phyloP scores from a whole-genome alignment of 1,140 invertebrate species.

The Anastrepha ludens region DNA sequence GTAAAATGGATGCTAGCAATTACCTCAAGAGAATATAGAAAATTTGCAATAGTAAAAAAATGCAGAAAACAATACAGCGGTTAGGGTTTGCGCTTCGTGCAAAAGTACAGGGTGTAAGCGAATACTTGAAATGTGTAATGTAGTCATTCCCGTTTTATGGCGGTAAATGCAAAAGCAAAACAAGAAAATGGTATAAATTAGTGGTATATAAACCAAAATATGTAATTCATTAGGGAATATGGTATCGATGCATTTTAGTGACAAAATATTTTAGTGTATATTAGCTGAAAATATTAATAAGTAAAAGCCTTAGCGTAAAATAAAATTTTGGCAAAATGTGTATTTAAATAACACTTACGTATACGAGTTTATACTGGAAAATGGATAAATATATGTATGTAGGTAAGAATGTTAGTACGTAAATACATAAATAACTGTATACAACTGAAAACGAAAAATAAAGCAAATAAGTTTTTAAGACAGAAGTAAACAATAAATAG shows the following conservation, averaged over 20 bases:
- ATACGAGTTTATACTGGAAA: constrained; percentile 8
- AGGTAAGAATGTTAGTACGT: background rate
- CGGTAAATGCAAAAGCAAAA: constrained; percentile 1
- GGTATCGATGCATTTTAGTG: background rate
- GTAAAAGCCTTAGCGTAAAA: background rate
- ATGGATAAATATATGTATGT: background rate
- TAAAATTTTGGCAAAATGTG: background rate
- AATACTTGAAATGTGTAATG: background rate
- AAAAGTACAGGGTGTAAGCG: constrained; percentile 23
- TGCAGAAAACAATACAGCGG: background rate
- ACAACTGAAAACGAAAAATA: too few relatives aligned
- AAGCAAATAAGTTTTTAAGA: background rate
- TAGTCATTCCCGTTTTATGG: background rate
- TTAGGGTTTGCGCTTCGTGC: background rate
- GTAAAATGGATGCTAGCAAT: background rate
- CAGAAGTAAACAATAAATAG: background rate
- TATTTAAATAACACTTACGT: background rate
- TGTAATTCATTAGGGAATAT: constrained; percentile 1
- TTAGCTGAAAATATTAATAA: constrained; percentile 17
- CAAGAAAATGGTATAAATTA: background rate
- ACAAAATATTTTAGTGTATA: constrained; percentile 5
- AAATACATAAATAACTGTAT: background rate
- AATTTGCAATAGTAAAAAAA: background rate
- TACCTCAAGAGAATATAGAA: constrained; percentile 32
- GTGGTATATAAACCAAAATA: background rate